These are phyloP conservation scores for Oscheius onirici DNA, from an alignment of 2,888 invertebrate species.

Conservation along the genomic window DNA sequence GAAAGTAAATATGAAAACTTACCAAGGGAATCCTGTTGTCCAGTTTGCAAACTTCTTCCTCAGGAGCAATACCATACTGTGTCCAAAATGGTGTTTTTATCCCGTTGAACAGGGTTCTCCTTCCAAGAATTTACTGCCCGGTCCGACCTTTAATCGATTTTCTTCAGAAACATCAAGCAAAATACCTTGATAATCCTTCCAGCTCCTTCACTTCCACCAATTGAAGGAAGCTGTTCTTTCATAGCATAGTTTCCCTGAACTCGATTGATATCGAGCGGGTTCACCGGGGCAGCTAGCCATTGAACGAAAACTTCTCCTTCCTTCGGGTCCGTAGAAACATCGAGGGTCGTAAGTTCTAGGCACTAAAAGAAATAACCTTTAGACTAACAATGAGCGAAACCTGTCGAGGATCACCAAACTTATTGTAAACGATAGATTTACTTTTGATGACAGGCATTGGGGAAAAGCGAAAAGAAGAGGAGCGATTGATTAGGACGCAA, in stretches of 20 bases:
- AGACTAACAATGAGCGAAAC: conserved; percentile 10
- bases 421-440: conserved; percentile 38
- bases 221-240: conserved; percentile 79
- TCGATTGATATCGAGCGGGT: conserved; percentile 66
- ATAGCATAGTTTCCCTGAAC: conserved; percentile 47
- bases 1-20: not conserved
- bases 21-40: conserved; percentile 64
- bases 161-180: not conserved
- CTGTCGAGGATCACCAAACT: conserved; percentile 43
- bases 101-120: conserved; percentile 52
- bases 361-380: conserved; percentile 41
- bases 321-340: conserved; percentile 38
- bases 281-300: conserved; percentile 68
- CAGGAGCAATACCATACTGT: conserved; percentile 52
- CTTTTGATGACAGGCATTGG: conserved; percentile 7
- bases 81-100: conserved; percentile 53
- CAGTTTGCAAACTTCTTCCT: conserved; percentile 65
- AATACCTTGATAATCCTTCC: conserved; percentile 80
- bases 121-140: conserved; percentile 32
- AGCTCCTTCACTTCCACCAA: conserved; percentile 93
- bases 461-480: not conserved
- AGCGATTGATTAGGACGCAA: not conserved
- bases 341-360: conserved; percentile 40
- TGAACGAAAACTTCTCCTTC: conserved; percentile 55
- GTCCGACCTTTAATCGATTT: conserved; percentile 32